Evolutionary conservation across 2,113 vertebrate species (phyloP), one percentile per base, ranked within the genome.

Genomic region (Puntigrus tetrazona): DNA sequence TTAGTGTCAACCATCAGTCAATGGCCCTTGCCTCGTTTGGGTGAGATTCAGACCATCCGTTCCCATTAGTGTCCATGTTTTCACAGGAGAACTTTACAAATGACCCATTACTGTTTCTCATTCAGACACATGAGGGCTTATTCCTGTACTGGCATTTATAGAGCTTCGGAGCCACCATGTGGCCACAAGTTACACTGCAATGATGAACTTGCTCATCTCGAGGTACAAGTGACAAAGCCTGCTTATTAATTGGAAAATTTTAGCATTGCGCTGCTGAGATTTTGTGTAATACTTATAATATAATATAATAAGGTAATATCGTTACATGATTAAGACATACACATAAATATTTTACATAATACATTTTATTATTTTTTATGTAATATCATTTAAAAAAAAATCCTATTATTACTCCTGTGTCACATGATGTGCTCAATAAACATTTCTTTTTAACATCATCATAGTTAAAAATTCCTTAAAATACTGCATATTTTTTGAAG

Each of bases 101-200:
- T 34, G 20, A 81, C 43, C 43, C n/a, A 81, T 47, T 90, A 69
- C 43, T 20, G 70, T 25, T 31, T 57, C 7, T 67, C 50, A 84
- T 47, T 83, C 79, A 57, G 34, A 50, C 70, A 77, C 13, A 79
- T 36, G 52, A 14, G 29, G 27, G 45, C 20, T 70, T 29, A 47
- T 22, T 80, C 18, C 59, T 45, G 25, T 55, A 1, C 8, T 7
- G 55, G 78, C 55, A 94, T 94, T 89, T 87, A 91, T 85, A 88
- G 93, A 94, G 88, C 89, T 92, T 91, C 89, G 94, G 95, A 90
- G 96, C 93, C 96, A 93, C 91, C 96, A 91, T 92, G 91, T 96
- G 96, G 94, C 86, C 29, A 29, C 5, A 75, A 7, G 43, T 2
- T 81, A 86, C 38, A 87, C 52, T 79, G 65, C 57, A 61, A 7